A percentile compares a stretch with the other conserved stretches of the same genome.
These are phyloP conservation scores for Physella acuta DNA, from an alignment of 1,140 invertebrate genomes.

Conservation along the genomic window DNA sequence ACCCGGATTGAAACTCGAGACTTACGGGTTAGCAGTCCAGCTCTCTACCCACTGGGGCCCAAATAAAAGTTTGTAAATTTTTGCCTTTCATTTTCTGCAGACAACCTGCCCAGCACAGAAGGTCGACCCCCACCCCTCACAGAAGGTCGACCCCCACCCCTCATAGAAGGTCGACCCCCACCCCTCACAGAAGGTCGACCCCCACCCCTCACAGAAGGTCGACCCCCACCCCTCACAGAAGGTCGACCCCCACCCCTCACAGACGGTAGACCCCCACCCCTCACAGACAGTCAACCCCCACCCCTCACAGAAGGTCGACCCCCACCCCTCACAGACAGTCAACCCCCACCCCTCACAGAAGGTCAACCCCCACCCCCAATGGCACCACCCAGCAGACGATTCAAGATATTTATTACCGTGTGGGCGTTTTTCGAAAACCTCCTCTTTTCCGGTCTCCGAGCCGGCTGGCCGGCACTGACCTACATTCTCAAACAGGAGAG, in stretches of 20 bases:
- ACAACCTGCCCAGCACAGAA: too few relatives aligned
- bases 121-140: too few relatives aligned
- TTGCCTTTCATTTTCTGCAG: too few relatives aligned
- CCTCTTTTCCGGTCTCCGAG: slow-evolving; percentile 9
- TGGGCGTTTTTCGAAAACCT: slow-evolving; percentile 13
- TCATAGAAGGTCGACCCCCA: too few relatives aligned
- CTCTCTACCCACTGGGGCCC: too few relatives aligned
- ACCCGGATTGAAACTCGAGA: neutral
- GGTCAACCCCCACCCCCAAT: neutral
- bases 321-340: neutral
- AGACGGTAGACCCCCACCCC: neutral
- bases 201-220: neutral
- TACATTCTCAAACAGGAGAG: slow-evolving; percentile 17
- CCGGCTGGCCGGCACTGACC: slow-evolving; percentile 2
- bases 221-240: neutral
- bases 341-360: neutral
- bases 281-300: neutral
- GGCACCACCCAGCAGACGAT: neutral
- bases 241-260: neutral
- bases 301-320: neutral
- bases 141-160: too few relatives aligned
- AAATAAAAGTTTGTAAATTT: too few relatives aligned
- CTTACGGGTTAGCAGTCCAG: neutral
- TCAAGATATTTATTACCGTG: slow-evolving; percentile 3
- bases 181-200: too few relatives aligned